Conservation (phyloP, 2,888 invertebrate species). For the Ophioninae sp. region DNA sequence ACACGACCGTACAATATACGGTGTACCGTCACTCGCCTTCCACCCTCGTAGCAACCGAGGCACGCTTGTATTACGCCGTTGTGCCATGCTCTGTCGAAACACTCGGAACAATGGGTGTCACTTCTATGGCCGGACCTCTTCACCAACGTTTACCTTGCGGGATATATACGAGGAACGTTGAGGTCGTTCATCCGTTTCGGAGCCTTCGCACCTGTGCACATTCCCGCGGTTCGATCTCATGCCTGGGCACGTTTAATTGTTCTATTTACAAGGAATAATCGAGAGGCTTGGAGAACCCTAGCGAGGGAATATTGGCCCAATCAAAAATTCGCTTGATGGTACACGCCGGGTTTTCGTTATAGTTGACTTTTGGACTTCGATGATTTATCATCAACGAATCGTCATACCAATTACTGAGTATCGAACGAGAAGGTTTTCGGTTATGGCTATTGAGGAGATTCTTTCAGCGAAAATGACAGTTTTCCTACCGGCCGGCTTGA, state of each 20-base stretch:
- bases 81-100: constrained; percentile 26
- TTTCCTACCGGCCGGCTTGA: too few species aligned
- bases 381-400: too few species aligned
- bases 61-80: constrained; percentile 16
- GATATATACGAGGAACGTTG: constrained; percentile 18
- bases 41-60: not conserved
- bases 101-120: constrained; percentile 29
- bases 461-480: too few species aligned
- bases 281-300: not conserved
- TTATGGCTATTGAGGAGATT: too few species aligned
- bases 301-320: too few species aligned
- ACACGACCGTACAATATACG: constrained; percentile 43
- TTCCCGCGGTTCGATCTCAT: constrained; percentile 31
- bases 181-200: constrained; percentile 8
- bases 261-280: constrained; percentile 36
- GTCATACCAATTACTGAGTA: too few species aligned
- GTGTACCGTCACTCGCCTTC: constrained; percentile 19
- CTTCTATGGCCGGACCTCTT: constrained; percentile 2
- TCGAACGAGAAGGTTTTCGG: too few species aligned
- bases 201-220: constrained; percentile 34
- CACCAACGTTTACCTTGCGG: not conserved
- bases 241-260: constrained; percentile 41
- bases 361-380: too few species aligned
- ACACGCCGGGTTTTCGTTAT: too few species aligned
- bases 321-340: too few species aligned